Percentiles rank a stretch among this genome's conserved stretches.
Evolutionary conservation across 1,140 invertebrate genomes (phyloP).

Genomic region (Parapsyche elsis): DNA sequence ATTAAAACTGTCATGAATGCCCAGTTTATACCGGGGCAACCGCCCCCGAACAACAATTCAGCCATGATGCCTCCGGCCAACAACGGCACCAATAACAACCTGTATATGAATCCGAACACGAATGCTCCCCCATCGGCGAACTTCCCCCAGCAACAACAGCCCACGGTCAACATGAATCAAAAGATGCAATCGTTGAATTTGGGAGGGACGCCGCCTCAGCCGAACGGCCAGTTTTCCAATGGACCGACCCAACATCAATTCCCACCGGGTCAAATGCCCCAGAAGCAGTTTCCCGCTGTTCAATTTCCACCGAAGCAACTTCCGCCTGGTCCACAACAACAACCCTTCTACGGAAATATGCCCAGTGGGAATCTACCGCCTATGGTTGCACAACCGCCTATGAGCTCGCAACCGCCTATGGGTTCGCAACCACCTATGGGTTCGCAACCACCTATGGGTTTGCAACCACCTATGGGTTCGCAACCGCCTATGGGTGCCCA

Average conservation of each 20-base stretch:
- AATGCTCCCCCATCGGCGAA: constrained; percentile 28
- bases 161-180: constrained; percentile 59
- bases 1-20: constrained; percentile 46
- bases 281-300: constrained; percentile 57
- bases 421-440: constrained; percentile 59
- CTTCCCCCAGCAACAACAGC: constrained; percentile 58
- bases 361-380: background rate
- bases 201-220: constrained; percentile 58
- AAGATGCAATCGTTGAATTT: constrained; percentile 65
- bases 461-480: constrained; percentile 8
- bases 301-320: constrained; percentile 62
- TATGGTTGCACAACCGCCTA: background rate
- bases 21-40: constrained; percentile 63
- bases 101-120: constrained; percentile 61
- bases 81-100: constrained; percentile 62
- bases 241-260: constrained; percentile 31
- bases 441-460: constrained; percentile 29
- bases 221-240: constrained; percentile 46
- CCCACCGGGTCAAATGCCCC: background rate
- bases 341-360: background rate
- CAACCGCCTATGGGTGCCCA: background rate
- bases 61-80: constrained; percentile 59
- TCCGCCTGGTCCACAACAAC: constrained; percentile 53
- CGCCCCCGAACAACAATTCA: constrained; percentile 65
- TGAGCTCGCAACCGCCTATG: constrained; percentile 57